Conservation (phyloP, 2,888 invertebrate genomes). For the Spilosoma lubricipeda region DNA sequence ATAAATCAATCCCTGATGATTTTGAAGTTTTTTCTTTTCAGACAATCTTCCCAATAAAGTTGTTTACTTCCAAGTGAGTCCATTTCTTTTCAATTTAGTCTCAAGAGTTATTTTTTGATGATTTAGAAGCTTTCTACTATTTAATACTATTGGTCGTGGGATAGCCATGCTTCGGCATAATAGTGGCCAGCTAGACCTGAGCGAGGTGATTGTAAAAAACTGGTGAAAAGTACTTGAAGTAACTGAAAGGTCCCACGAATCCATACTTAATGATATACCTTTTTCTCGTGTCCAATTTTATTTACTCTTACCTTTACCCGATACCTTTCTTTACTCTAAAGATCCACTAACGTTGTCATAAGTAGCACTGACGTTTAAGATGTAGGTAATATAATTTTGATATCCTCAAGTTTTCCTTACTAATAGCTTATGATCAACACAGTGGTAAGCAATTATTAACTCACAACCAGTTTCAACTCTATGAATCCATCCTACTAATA, state of each 20-base stretch:
- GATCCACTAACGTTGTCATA: too few species aligned
- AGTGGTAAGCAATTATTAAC: neutral
- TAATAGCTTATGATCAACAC: too few species aligned
- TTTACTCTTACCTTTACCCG: too few species aligned
- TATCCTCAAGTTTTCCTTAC: neutral
- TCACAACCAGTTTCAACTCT: neutral
- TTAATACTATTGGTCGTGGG: neutral
- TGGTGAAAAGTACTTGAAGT: too few species aligned
- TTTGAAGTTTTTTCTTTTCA: conserved; percentile 63
- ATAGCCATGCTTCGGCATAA: neutral
- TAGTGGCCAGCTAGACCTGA: neutral
- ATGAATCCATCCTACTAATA: too few species aligned
- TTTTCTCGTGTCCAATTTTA: too few species aligned
- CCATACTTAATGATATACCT: too few species aligned
- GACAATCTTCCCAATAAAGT: conserved; percentile 42
- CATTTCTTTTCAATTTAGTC: neutral
- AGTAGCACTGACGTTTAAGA: neutral
- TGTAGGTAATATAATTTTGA: neutral
- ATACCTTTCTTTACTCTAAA: too few species aligned
- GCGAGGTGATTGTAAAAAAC: neutral
- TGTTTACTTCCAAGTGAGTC: neutral
- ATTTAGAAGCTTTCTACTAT: neutral
- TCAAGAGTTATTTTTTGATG: neutral
- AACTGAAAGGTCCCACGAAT: too few species aligned
- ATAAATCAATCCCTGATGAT: conserved; percentile 64